Evolutionary conservation across 2,113 vertebrate species (phyloP), one percentile per base, ranked within the genome.

Genomic region (Rhynchopsitta pachyrhyncha): DNA sequence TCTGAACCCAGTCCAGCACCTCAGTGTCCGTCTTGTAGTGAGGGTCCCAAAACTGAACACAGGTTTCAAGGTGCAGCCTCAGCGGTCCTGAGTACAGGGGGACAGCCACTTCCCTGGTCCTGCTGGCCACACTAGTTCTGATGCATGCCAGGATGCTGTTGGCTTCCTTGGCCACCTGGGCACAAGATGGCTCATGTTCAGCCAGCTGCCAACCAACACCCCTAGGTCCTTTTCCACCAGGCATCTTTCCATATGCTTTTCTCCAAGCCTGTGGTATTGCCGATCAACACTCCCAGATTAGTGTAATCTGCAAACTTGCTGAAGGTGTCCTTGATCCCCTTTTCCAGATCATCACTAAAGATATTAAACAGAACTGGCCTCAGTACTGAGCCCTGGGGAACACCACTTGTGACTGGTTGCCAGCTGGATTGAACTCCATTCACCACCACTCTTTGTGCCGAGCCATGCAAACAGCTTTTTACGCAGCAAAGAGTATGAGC

Each of bases 161-260:
- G 33, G 19, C 49, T 2, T 14, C 50, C 42, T 67, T 73, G 50
- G 28, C 37, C 17, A 47, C 4, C 17, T 63, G 62, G 37, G 17
- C 35, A 39, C 62, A 63, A 39, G 2, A 13, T 75, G 47, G 17
- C 8, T 55, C 41, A 5, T 20, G 15, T 28, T 55, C 46, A 75
- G 19, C 17, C 16, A 11, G 25, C n/a, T 53, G 29, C 23, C 0
- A 0, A 42, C 44, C 39, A 42, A 8, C 25, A 19, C 1, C 5
- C 17, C 5, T 13, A 24, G 22, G 20, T 9, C 4, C 22, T 91
- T 91, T 68, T 23, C 53, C 10, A 62, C 41, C 22, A 42, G n/a
- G 41, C 20, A 47, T 3, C 9, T 86, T 68, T 68, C 29, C 53
- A 86, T 11, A 13, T 25, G 16, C 29, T 68, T 39, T 50, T 28